phyloP scores from a whole-genome alignment of 2,797 vertebrate species.

The Gadopsis marmoratus region DNA sequence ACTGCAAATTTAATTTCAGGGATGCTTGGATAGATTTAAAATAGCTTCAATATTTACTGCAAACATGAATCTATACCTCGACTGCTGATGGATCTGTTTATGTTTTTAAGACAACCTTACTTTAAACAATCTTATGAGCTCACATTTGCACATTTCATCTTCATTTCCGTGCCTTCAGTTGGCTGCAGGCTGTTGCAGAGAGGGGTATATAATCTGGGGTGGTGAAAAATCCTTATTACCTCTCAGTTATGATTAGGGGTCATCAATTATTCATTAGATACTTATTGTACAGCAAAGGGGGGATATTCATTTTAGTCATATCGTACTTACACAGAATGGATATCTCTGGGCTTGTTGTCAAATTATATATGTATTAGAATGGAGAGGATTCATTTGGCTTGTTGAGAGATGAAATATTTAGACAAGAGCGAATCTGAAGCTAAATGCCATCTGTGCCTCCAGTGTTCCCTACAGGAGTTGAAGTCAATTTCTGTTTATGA shows the following conservation, averaged over 20 bases:
- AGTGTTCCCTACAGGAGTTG: slow-evolving; percentile 79
- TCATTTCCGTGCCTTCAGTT: slow-evolving; percentile 35
- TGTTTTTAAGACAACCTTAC: slow-evolving; percentile 27
- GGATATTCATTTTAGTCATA: slow-evolving; percentile 72
- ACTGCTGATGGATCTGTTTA: slow-evolving; percentile 8
- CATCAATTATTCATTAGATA: slow-evolving; percentile 76
- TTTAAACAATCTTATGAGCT: slow-evolving; percentile 36
- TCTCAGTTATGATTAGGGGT: slow-evolving; percentile 74
- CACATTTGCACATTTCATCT: slow-evolving; percentile 50
- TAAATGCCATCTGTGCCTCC: slow-evolving; percentile 82
- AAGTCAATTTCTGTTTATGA: slow-evolving; percentile 83
- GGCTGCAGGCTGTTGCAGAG: slow-evolving; percentile 37
- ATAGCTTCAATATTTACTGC: slow-evolving; percentile 35
- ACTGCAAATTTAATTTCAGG: slow-evolving; percentile 21
- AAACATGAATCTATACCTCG: slow-evolving; percentile 8
- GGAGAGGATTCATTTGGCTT: slow-evolving; percentile 78
- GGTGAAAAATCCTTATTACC: slow-evolving; percentile 66
- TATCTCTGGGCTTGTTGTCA: slow-evolving; percentile 75
- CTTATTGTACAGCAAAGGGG: slow-evolving; percentile 66
- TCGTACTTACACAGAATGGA: slow-evolving; percentile 70
- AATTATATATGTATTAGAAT: slow-evolving; percentile 80
- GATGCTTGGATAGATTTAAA: slow-evolving; percentile 38
- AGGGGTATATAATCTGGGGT: slow-evolving; percentile 47
- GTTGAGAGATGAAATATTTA: slow-evolving; percentile 84
- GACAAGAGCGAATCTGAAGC: slow-evolving; percentile 78